phyloP scores from a whole-genome alignment of 2,797 vertebrate species.

The Botia kubotai region DNA sequence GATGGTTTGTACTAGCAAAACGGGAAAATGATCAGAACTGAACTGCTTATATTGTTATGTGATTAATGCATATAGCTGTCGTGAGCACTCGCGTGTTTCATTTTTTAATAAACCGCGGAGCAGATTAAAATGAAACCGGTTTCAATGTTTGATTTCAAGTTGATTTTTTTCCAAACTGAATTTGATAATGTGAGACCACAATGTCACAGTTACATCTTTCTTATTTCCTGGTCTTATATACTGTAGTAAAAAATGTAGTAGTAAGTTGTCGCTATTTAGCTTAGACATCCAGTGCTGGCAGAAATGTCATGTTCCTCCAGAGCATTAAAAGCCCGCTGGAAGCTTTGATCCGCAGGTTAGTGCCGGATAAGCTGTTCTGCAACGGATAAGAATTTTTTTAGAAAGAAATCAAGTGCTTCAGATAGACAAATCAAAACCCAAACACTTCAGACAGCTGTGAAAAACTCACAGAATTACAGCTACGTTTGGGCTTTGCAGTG shows the following conservation, averaged over 20 bases:
- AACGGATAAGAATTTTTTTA: constrained; percentile 55
- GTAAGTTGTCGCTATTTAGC: constrained; percentile 31
- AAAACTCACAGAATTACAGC: neutral
- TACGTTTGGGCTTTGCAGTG: neutral
- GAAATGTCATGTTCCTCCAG: constrained; percentile 51
- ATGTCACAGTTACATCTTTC: constrained; percentile 20
- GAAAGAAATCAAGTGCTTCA: constrained; percentile 8
- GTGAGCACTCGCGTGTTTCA: too few species aligned
- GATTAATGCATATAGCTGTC: neutral
- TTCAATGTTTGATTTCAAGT: too few species aligned
- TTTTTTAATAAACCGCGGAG: too few species aligned
- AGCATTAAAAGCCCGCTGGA: constrained; percentile 63
- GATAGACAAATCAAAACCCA: neutral
- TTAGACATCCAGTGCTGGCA: constrained; percentile 36
- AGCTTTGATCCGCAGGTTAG: constrained; percentile 63
- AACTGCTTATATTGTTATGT: neutral
- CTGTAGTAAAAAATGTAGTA: neutral
- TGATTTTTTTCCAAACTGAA: neutral
- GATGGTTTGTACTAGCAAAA: neutral
- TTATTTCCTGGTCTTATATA: constrained; percentile 6
- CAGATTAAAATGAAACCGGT: too few species aligned
- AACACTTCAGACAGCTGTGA: constrained; percentile 17
- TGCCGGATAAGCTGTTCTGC: constrained; percentile 64
- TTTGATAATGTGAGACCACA: neutral
- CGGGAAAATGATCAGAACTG: neutral